These are phyloP conservation scores for Cetonia aurata DNA, from an alignment of 2,888 invertebrate genomes.

Conservation along the genomic window DNA sequence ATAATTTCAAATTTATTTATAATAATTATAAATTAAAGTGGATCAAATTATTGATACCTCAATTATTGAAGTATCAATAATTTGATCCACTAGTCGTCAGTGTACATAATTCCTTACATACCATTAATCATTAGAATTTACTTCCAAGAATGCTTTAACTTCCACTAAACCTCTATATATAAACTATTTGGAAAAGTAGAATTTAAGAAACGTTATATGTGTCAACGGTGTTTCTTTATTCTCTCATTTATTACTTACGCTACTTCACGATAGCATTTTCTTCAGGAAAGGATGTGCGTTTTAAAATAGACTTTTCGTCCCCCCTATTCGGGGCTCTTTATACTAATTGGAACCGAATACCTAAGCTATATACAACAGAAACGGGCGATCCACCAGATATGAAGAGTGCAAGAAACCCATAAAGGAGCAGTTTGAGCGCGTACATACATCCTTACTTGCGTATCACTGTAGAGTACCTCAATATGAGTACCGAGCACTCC, in stretches of 20 bases:
- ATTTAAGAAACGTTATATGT: constrained; percentile 30
- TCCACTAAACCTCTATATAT: no score
- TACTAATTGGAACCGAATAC: constrained; percentile 30
- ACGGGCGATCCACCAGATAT: constrained; percentile 3
- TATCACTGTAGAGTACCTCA: no score
- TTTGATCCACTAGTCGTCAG: no score
- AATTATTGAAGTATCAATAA: no score
- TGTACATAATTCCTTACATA: no score
- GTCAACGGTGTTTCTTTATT: constrained; percentile 5
- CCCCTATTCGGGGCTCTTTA: constrained; percentile 20
- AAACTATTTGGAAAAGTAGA: no score
- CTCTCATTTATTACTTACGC: constrained; percentile 1
- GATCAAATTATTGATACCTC: no score
- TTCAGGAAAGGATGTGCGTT: constrained; percentile 5
- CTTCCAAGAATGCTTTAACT: no score
- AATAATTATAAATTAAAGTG: no score
- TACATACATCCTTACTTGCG: not conserved
- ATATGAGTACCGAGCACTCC: no score
- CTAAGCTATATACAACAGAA: constrained; percentile 2
- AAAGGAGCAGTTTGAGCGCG: constrained; percentile 10
- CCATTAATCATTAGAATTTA: no score
- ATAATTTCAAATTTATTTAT: no score
- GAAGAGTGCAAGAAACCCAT: constrained; percentile 38
- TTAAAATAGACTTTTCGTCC: constrained; percentile 30
- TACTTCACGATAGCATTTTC: constrained; percentile 7